A percentile compares a stretch with the other conserved stretches of the same genome.
Conservation (phyloP, 2,797 vertebrate species). For the Hemibagrus guttatus region DNA sequence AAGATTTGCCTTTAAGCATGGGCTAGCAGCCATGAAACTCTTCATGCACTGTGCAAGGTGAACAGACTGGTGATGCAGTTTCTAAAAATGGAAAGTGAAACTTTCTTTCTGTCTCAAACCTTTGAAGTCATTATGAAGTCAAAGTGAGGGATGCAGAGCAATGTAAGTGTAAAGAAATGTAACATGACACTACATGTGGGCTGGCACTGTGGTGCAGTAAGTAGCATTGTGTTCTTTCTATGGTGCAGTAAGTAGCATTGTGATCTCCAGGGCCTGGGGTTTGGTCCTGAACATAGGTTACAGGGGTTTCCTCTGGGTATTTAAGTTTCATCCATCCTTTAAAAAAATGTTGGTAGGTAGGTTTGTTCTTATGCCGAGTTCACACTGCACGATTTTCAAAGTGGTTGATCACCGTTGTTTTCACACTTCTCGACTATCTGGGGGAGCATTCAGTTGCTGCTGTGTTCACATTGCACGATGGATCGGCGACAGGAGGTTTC, state of each 20-base stretch:
- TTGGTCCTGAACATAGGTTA: neutral
- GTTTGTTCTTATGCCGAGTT: neutral
- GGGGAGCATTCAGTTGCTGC: too few relatives aligned
- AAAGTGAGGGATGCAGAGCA: slow-evolving; percentile 18
- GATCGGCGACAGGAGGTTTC: too few relatives aligned
- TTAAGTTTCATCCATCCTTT: neutral
- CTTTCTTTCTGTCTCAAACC: neutral
- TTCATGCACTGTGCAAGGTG: slow-evolving; percentile 18
- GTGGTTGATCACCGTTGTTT: too few relatives aligned
- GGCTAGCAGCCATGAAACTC: slow-evolving; percentile 27
- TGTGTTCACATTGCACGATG: too few relatives aligned
- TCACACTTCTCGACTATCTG: too few relatives aligned
- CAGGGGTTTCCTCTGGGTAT: neutral
- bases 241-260: neutral
- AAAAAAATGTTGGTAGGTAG: neutral
- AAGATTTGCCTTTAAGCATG: slow-evolving; percentile 26
- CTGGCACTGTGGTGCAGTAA: neutral
- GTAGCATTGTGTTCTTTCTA: neutral
- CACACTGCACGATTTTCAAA: too few relatives aligned
- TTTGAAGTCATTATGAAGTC: slow-evolving; percentile 32
- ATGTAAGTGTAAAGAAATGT: neutral
- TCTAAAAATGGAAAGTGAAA: slow-evolving; percentile 14
- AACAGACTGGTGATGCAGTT: slow-evolving; percentile 12
- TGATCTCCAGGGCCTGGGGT: neutral
- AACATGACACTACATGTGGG: neutral